Evolutionary conservation across 2,113 vertebrate genomes (phyloP).

Genomic region (Paedocypris sp.): DNA sequence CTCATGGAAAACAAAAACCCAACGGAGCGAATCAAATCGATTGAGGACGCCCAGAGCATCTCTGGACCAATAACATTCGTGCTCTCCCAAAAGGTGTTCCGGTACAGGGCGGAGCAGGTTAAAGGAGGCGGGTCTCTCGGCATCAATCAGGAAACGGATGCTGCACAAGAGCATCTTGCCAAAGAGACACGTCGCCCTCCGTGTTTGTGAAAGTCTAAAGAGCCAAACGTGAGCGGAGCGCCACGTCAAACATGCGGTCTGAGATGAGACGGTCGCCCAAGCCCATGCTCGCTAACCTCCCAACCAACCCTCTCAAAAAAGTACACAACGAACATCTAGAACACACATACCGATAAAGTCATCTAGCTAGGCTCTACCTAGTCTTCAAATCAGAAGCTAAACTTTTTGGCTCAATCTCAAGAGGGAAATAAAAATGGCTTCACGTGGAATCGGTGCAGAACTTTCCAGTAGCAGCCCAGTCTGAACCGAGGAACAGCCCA

Average conservation of each 20-base stretch:
- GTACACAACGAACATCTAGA: not conserved
- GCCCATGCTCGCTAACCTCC: not conserved
- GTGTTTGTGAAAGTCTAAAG: not conserved
- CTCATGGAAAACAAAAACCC: constrained; percentile 82
- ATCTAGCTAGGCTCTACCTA: not conserved
- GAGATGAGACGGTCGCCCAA: not conserved
- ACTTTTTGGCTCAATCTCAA: constrained; percentile 65
- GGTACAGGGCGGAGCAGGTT: constrained; percentile 35
- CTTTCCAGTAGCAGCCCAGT: constrained; percentile 17
- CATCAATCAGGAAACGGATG: constrained; percentile 69
- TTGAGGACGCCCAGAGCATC: constrained; percentile 56
- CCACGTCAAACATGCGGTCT: constrained; percentile 9
- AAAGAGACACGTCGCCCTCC: constrained; percentile 49
- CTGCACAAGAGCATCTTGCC: constrained; percentile 69
- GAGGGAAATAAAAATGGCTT: constrained; percentile 67
- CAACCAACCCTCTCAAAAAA: not conserved
- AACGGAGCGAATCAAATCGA: constrained; percentile 4
- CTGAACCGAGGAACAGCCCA: constrained; percentile 53
- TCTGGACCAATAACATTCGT: constrained; percentile 72
- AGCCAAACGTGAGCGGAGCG: not conserved
- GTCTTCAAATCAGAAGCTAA: constrained; percentile 14
- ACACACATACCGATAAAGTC: constrained; percentile 30
- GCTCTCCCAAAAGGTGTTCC: constrained; percentile 55
- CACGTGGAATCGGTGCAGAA: constrained; percentile 39
- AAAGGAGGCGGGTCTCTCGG: constrained; percentile 60